phyloP scores from a whole-genome alignment of 2,113 vertebrate species.

The Theristicus caerulescens region DNA sequence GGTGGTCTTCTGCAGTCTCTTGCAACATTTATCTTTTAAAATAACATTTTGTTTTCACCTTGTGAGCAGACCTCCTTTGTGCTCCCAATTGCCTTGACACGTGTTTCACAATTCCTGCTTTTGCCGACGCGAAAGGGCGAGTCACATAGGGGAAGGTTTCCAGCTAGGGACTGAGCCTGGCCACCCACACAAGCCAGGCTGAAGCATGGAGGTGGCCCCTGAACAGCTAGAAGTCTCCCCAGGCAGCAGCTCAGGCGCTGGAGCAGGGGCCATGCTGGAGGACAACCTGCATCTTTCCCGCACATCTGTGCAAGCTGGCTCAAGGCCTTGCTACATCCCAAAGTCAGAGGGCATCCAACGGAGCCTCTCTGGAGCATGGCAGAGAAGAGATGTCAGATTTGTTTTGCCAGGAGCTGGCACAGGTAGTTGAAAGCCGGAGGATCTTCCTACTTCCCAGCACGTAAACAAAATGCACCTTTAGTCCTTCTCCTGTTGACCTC shows the following conservation, averaged over 20 bases:
- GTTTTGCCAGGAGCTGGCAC: background rate
- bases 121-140: accelerated
- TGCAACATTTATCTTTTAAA: background rate
- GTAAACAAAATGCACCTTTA: background rate
- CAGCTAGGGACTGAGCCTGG: background rate
- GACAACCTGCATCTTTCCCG: background rate
- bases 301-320: accelerated
- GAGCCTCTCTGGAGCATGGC: background rate
- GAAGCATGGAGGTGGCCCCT: background rate
- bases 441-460: background rate
- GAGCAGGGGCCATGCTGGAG: background rate
- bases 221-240: background rate
- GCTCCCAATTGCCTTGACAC: background rate
- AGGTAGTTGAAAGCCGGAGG: background rate
- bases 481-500: background rate
- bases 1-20: background rate
- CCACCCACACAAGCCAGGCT: background rate
- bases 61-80: background rate
- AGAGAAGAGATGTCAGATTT: background rate
- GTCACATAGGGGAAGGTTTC: background rate
- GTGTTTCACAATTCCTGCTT: background rate
- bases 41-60: background rate
- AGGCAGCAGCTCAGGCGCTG: background rate
- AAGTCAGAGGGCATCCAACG: accelerated
- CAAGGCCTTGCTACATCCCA: background rate